Evolutionary conservation across 2,113 vertebrate species (phyloP).

Genomic region (Dendropsophus ebraccatus): DNA sequence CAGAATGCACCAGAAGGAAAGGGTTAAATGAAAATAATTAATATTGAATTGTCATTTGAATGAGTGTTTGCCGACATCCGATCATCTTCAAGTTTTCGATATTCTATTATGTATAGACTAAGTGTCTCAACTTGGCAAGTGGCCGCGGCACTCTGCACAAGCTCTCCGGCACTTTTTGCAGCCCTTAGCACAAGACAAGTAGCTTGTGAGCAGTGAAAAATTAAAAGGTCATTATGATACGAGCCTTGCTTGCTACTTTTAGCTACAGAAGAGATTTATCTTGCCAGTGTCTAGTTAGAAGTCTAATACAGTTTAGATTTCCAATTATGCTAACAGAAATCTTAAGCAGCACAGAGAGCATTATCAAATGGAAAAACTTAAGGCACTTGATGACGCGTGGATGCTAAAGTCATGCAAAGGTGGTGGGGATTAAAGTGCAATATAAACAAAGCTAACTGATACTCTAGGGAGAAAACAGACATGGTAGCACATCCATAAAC

Average conservation of each 20-base stretch:
- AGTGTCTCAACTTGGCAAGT: background rate
- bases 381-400: conserved; percentile 35
- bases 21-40: background rate
- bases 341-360: conserved; percentile 39
- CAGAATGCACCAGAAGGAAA: too few species aligned
- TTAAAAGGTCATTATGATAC: conserved; percentile 49
- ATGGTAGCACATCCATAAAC: too few species aligned
- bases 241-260: conserved; percentile 44
- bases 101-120: background rate
- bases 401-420: conserved; percentile 23
- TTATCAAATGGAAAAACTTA: conserved; percentile 56
- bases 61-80: background rate
- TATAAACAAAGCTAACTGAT: too few species aligned
- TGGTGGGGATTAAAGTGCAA: background rate
- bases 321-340: conserved; percentile 45
- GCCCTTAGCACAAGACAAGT: conserved; percentile 25
- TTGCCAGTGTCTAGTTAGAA: conserved; percentile 39
- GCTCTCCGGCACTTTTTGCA: background rate
- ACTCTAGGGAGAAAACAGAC: too few species aligned
- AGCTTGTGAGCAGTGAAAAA: conserved; percentile 39
- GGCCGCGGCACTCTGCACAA: background rate
- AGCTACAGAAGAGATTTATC: conserved; percentile 46
- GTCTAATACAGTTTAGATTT: conserved; percentile 49
- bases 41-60: background rate
- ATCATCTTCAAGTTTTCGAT: background rate